A percentile compares a stretch with the other conserved stretches of the same genome.
These are phyloP conservation scores for Botia kubotai DNA, from an alignment of 2,797 vertebrate genomes.

Conservation along the genomic window DNA sequence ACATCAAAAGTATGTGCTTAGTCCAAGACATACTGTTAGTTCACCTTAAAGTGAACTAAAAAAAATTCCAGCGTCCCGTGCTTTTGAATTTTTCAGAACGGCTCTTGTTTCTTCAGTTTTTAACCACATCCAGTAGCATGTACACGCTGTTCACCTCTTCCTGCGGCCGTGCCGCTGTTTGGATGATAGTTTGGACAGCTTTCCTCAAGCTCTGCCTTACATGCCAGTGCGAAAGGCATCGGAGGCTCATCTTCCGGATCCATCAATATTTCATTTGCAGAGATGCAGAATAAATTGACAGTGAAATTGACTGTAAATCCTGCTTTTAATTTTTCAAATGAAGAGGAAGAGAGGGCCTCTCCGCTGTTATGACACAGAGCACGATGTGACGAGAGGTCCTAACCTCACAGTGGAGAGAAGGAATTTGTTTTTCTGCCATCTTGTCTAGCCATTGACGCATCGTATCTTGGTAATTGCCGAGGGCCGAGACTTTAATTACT, in stretches of 20 bases:
- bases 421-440: conserved; percentile 60
- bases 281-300: conserved; percentile 78
- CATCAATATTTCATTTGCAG: conserved; percentile 80
- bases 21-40: not conserved
- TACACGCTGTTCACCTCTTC: conserved; percentile 62
- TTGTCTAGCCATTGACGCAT: conserved; percentile 32
- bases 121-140: not conserved
- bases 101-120: not conserved
- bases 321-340: conserved; percentile 76
- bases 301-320: conserved; percentile 78
- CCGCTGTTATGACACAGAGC: conserved; percentile 63
- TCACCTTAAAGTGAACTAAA: not conserved
- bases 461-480: conserved; percentile 13
- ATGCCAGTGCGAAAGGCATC: conserved; percentile 64
- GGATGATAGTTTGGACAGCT: conserved; percentile 43
- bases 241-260: conserved; percentile 69
- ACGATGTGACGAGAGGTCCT: conserved; percentile 58
- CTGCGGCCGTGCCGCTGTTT: conserved; percentile 74
- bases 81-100: not conserved
- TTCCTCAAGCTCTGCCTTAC: conserved; percentile 68
- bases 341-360: conserved; percentile 60
- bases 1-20: not conserved
- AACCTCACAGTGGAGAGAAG: conserved; percentile 54
- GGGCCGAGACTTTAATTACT: conserved; percentile 47
- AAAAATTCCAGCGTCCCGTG: not conserved